Conservation (phyloP, 2,888 invertebrate genomes). For the Hedya salicella region DNA sequence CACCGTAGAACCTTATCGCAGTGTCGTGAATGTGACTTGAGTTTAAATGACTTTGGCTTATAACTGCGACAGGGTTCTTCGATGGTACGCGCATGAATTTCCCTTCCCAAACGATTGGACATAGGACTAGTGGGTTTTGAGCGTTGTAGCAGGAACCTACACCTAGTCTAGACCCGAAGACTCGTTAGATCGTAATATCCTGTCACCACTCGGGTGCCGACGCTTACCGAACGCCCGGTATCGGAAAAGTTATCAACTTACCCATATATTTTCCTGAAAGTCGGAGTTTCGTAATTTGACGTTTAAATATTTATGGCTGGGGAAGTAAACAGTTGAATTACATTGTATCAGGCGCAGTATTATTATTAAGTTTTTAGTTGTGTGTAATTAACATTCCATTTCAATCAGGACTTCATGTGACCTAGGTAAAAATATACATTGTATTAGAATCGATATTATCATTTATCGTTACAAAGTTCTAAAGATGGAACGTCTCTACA, state of each 20-base stretch:
- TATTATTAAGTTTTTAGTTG: background rate
- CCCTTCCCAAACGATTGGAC: constrained; percentile 5
- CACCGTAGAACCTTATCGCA: too few relatives aligned
- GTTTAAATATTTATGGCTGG: constrained; percentile 13
- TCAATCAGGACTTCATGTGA: background rate
- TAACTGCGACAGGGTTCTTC: too few relatives aligned
- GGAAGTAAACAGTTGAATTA: constrained; percentile 11
- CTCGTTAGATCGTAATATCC: constrained; percentile 42
- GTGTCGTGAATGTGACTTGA: too few relatives aligned
- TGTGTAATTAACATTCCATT: background rate
- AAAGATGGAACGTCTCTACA: too few relatives aligned
- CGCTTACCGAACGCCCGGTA: constrained; percentile 33
- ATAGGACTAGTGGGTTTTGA: constrained; percentile 9
- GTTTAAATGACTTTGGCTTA: too few relatives aligned
- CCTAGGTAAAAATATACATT: too few relatives aligned
- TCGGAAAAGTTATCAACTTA: constrained; percentile 32
- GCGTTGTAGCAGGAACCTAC: constrained; percentile 30
- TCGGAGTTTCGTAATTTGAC: constrained; percentile 18
- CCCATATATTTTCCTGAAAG: constrained; percentile 30
- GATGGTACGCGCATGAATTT: too few relatives aligned
- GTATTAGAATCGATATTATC: too few relatives aligned
- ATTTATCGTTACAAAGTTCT: too few relatives aligned
- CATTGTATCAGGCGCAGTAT: background rate
- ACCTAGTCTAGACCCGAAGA: constrained; percentile 32
- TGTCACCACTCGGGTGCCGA: constrained; percentile 19